Conservation (phyloP, 1,140 invertebrate genomes). For the Zaprionus davidi region DNA sequence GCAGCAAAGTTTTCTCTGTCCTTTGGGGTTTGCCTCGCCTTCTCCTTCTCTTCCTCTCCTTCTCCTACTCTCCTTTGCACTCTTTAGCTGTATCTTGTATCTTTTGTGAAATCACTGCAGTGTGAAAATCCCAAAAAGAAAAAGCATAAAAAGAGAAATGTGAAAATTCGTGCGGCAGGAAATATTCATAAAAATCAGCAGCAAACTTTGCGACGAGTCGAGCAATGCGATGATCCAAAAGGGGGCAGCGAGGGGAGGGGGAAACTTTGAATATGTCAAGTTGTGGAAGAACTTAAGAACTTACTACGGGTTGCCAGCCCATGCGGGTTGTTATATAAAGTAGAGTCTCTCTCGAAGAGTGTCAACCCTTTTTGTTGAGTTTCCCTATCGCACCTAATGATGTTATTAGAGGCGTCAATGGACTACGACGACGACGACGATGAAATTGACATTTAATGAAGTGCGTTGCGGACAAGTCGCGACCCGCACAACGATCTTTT, state of each 20-base stretch:
- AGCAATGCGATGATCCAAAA: conserved; percentile 25
- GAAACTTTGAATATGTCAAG: conserved; percentile 1
- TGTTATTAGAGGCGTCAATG: conserved; percentile 76
- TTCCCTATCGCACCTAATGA: conserved; percentile 53
- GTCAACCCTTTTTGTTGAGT: conserved; percentile 59
- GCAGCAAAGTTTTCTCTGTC: conserved; percentile 70
- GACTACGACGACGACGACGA: conserved; percentile 63
- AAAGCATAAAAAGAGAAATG: conserved; percentile 37
- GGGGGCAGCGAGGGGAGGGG: neutral
- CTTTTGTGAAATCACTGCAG: conserved; percentile 77
- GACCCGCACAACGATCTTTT: conserved; percentile 79
- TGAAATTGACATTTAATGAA: conserved; percentile 79
- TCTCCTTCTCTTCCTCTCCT: neutral
- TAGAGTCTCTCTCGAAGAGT: conserved; percentile 8
- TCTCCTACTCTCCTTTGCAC: conserved; percentile 1
- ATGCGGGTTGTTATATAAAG: conserved; percentile 62
- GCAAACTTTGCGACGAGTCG: conserved; percentile 39
- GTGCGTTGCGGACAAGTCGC: conserved; percentile 30
- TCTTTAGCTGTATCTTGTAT: conserved; percentile 43
- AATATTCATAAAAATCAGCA: conserved; percentile 76
- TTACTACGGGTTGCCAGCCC: conserved; percentile 27
- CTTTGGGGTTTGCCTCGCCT: conserved; percentile 42
- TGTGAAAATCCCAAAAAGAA: conserved; percentile 66
- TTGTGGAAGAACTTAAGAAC: conserved; percentile 6
- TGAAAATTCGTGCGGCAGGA: conserved; percentile 61